Evolutionary conservation across 1,140 invertebrate species (phyloP).

Genomic region (Plectus sambesii): DNA sequence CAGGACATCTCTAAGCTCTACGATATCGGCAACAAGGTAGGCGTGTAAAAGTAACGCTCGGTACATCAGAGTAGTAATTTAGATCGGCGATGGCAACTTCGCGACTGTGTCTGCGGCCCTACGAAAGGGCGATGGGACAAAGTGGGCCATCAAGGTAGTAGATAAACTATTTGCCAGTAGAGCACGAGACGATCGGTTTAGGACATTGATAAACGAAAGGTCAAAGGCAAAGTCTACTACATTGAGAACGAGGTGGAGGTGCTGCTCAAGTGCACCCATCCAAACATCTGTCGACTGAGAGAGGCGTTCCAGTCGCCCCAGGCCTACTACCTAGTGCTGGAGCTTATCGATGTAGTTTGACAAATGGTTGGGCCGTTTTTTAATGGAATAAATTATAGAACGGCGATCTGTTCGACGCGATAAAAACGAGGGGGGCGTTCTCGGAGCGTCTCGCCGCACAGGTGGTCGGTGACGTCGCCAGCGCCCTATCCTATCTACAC

Average conservation of each 20-base stretch:
- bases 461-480: constrained; percentile 76
- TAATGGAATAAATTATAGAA: constrained; percentile 54
- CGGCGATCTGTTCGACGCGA: constrained; percentile 94
- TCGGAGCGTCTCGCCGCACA: constrained; percentile 75
- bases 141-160: no score
- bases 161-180: no score
- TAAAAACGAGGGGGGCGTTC: constrained; percentile 81
- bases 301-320: constrained; percentile 77
- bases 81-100: no score
- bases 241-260: constrained; percentile 84
- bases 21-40: no score
- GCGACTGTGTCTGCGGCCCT: no score
- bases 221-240: no score
- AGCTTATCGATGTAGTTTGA: constrained; percentile 71
- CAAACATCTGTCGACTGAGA: constrained; percentile 84
- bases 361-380: not conserved
- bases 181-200: no score
- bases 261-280: constrained; percentile 74
- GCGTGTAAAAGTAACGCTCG: no score
- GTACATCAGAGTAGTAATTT: no score
- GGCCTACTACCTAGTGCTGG: constrained; percentile 86
- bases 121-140: no score
- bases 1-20: no score
- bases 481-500: constrained; percentile 61
- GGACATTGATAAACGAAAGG: no score